phyloP scores from a whole-genome alignment of 2,113 vertebrate genomes.

The Hystrix cristata region DNA sequence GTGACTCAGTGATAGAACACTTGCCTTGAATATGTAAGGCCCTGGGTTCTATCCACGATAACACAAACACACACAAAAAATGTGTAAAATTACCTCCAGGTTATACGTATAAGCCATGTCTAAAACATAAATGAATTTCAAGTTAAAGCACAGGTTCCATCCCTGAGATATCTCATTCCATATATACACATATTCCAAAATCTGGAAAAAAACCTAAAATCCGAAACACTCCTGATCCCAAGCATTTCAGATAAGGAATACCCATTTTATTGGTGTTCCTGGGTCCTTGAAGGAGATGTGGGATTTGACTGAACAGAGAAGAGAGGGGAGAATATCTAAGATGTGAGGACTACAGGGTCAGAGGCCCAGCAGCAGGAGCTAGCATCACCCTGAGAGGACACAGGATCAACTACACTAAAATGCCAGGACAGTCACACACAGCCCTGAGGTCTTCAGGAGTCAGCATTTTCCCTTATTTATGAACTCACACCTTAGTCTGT shows the following conservation, averaged over 20 bases:
- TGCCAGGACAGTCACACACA: background rate
- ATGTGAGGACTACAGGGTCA: background rate
- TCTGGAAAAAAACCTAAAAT: background rate
- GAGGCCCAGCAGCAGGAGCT: background rate
- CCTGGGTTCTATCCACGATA: background rate
- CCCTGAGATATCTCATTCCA: background rate
- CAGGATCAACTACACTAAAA: background rate
- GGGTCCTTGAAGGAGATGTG: background rate
- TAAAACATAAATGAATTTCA: background rate
- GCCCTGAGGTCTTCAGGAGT: background rate
- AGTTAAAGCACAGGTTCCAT: background rate
- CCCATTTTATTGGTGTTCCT: background rate
- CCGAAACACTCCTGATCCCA: background rate
- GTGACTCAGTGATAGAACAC: background rate
- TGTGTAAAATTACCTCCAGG: background rate
- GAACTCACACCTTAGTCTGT: background rate
- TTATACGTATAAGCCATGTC: background rate
- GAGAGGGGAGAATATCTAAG: background rate
- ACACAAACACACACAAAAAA: background rate
- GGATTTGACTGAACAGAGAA: background rate
- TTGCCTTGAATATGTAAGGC: background rate
- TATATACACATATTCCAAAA: background rate
- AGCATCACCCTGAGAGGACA: background rate
- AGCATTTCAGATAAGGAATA: background rate
- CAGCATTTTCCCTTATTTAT: background rate